Percentiles rank a stretch among this genome's conserved stretches.
phyloP scores from a whole-genome alignment of 2,888 invertebrate genomes.

The Strigamia transsilvanica region DNA sequence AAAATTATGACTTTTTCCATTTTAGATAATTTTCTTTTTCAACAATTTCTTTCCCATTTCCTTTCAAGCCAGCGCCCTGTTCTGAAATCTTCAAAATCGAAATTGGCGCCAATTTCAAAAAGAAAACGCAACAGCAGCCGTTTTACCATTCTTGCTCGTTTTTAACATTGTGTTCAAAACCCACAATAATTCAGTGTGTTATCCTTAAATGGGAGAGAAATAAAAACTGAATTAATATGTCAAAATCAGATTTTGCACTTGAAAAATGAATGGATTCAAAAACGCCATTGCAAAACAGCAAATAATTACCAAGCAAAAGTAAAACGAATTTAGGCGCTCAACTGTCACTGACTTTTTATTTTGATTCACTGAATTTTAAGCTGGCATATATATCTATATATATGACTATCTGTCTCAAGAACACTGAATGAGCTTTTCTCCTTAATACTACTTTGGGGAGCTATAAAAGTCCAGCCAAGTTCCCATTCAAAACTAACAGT shows the following conservation, averaged over 20 bases:
- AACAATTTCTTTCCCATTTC: background rate
- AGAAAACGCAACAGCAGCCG: no score
- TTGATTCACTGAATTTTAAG: slow-evolving; percentile 30
- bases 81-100: no score
- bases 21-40: background rate
- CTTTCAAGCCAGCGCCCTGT: background rate
- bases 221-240: no score
- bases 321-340: background rate
- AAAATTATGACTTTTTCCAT: slow-evolving; percentile 5
- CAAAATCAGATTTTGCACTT: no score
- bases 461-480: slow-evolving; percentile 26
- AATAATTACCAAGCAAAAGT: background rate
- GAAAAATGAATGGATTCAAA: no score
- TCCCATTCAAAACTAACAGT: slow-evolving; percentile 30
- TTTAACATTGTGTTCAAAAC: no score
- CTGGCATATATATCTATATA: slow-evolving; percentile 26
- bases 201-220: no score
- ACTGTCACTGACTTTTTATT: slow-evolving; percentile 9
- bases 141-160: no score
- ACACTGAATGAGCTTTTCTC: slow-evolving; percentile 30
- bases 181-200: no score
- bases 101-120: no score
- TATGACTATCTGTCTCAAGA: slow-evolving; percentile 25
- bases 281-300: no score
- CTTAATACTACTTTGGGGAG: slow-evolving; percentile 16